These are phyloP conservation scores for Charina bottae DNA, from an alignment of 2,113 vertebrate genomes.

Conservation along the genomic window DNA sequence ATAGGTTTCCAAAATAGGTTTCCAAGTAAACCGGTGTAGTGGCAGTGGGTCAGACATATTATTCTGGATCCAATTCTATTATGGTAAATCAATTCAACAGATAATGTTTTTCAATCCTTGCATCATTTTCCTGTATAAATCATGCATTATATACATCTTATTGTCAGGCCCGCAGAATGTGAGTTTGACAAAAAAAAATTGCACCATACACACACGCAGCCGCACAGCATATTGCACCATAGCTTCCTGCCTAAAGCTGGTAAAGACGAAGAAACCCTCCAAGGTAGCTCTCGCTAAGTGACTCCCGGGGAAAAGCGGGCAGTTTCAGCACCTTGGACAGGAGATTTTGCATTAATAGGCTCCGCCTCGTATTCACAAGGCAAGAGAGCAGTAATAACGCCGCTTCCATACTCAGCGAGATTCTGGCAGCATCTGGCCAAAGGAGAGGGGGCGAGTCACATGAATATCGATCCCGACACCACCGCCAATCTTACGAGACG, in stretches of 20 bases:
- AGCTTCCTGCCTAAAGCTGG: not conserved
- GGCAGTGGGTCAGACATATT: not conserved
- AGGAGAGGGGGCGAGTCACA: not conserved
- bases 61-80: constrained; percentile 11
- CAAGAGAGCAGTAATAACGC: no score
- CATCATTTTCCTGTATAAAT: constrained; percentile 51
- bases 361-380: not conserved
- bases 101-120: constrained; percentile 8
- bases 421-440: not conserved
- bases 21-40: constrained; percentile 8
- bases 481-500: not conserved
- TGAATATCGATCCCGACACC: no score
- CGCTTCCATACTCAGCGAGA: not conserved
- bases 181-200: not conserved
- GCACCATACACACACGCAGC: not conserved
- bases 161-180: not conserved
- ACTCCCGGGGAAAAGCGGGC: fast-evolving
- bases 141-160: constrained; percentile 38
- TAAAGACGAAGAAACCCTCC: constrained; percentile 24
- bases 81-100: not conserved
- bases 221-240: not conserved
- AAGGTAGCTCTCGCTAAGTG: fast-evolving
- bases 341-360: not conserved
- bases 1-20: not conserved
- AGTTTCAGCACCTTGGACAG: constrained; percentile 37